Conservation (phyloP, 2,888 invertebrate species). For the Nephrotoma appendiculata region DNA sequence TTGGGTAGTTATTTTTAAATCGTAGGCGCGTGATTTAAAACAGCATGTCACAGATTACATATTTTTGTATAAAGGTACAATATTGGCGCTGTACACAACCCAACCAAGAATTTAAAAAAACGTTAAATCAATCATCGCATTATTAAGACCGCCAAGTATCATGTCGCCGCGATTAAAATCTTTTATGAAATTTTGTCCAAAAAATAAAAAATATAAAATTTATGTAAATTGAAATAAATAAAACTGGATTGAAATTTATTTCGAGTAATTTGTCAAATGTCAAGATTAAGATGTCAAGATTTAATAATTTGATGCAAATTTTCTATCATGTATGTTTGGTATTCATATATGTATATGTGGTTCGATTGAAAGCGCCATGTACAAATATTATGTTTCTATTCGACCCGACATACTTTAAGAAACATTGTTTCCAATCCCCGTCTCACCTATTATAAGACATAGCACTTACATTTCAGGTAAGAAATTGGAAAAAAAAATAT, state of each 20-base stretch:
- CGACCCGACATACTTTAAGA: not conserved
- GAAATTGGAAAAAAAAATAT: not conserved
- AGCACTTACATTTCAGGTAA: not conserved
- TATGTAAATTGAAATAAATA: not conserved
- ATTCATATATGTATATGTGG: not conserved
- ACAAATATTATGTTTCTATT: not conserved
- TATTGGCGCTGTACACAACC: no score
- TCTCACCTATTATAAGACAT: not conserved
- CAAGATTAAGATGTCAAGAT: not conserved
- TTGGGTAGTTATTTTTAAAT: not conserved
- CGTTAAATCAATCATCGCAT: not conserved
- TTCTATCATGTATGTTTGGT: not conserved
- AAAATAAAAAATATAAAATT: not conserved
- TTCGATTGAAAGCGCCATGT: not conserved
- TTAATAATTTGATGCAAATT: not conserved
- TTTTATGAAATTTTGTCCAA: not conserved
- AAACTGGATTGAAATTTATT: not conserved
- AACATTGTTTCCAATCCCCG: not conserved
- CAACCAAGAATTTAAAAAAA: no score
- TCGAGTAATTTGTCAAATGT: not conserved
- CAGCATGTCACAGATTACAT: not conserved
- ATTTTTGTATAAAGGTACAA: no score
- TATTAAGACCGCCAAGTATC: not conserved
- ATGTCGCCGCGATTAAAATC: not conserved
- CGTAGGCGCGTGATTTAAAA: not conserved